phyloP scores from a whole-genome alignment of 2,113 vertebrate species.

The Ceratotherium simum region DNA sequence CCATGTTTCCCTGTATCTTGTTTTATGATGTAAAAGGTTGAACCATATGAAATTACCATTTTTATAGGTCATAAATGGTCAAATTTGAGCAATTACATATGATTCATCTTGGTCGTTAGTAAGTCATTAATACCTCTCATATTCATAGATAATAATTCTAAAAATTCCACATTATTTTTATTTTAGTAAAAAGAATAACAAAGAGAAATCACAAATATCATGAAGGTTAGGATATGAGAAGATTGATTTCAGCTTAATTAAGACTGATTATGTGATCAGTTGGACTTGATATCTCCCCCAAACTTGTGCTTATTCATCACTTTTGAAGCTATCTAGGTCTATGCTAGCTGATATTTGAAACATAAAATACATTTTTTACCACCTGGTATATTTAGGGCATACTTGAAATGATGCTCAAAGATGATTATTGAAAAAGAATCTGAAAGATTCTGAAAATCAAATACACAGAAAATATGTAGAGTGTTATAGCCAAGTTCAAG shows the following conservation, averaged over 20 bases:
- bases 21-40: not conserved
- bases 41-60: not conserved
- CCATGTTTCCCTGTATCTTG: not conserved
- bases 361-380: not conserved
- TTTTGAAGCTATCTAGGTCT: rapidly evolving
- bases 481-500: not conserved
- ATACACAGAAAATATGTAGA: not conserved
- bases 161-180: not conserved
- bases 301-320: not conserved
- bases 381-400: not conserved
- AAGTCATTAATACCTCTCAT: not conserved
- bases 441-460: constrained; percentile 17
- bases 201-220: not conserved
- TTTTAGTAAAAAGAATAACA: not conserved
- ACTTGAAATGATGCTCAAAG: not conserved
- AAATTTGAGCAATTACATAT: not conserved
- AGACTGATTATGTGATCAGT: not conserved
- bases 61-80: not conserved
- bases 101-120: not conserved
- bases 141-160: not conserved
- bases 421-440: not conserved
- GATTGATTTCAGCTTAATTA: not conserved
- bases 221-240: not conserved
- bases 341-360: not conserved
- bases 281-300: not conserved